phyloP scores from a whole-genome alignment of 92 coral and sea anemone genomes.

The Zoanthus gigantus region DNA sequence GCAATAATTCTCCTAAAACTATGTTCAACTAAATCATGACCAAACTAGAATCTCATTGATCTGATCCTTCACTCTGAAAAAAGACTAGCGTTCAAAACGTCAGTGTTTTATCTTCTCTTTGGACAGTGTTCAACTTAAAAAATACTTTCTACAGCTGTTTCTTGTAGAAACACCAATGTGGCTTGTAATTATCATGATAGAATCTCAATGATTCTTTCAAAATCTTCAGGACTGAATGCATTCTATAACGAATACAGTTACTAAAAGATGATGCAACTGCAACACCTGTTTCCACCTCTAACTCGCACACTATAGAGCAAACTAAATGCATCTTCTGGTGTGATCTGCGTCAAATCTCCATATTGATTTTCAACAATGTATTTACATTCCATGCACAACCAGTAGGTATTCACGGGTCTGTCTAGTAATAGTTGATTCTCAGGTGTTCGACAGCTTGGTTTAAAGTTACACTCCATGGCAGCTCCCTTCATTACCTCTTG shows the following conservation, averaged over 20 bases:
- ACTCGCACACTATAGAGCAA: constrained; percentile 77
- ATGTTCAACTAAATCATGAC: too few species aligned
- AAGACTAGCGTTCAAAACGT: too few species aligned
- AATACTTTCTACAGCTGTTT: too few species aligned
- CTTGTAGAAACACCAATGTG: too few species aligned
- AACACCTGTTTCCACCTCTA: constrained; percentile 52
- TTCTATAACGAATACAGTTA: background rate
- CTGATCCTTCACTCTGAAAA: too few species aligned
- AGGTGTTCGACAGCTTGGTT: constrained; percentile 54
- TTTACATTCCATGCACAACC: constrained; percentile 91
- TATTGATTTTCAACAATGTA: constrained; percentile 88
- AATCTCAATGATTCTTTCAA: too few species aligned
- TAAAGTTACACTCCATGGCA: constrained; percentile 83
- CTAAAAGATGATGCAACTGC: constrained; percentile 27
- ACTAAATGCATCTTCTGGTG: constrained; percentile 85
- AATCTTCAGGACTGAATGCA: background rate
- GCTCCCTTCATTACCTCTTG: constrained; percentile 84
- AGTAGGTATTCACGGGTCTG: constrained; percentile 70
- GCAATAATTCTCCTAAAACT: too few species aligned
- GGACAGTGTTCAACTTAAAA: too few species aligned
- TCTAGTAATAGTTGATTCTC: constrained; percentile 62
- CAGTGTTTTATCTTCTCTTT: too few species aligned
- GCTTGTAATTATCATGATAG: too few species aligned
- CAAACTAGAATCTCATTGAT: too few species aligned
- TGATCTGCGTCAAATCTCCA: constrained; percentile 72